Evolutionary conservation across 2,888 invertebrate species (phyloP).

Genomic region (Cataglyphis livida): DNA sequence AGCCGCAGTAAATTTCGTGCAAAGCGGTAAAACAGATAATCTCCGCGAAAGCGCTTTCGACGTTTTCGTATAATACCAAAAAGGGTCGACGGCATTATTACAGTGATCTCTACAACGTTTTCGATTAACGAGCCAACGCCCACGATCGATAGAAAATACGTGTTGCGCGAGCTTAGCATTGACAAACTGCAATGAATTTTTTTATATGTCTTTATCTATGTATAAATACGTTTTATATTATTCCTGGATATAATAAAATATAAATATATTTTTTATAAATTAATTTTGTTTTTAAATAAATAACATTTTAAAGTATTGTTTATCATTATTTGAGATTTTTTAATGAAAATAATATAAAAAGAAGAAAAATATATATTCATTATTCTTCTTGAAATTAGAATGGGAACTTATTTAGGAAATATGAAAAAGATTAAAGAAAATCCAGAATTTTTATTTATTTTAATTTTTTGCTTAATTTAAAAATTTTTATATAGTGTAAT

Average conservation of each 20-base stretch:
- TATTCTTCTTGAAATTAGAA: background rate
- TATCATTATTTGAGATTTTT: background rate
- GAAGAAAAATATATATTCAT: background rate
- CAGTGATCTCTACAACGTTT: constrained; percentile 58
- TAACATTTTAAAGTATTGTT: background rate
- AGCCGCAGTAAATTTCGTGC: constrained; percentile 65
- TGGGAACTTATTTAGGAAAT: background rate
- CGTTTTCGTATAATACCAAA: constrained; percentile 64
- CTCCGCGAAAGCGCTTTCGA: constrained; percentile 59
- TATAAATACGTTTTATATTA: background rate
- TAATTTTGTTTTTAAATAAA: too few species aligned
- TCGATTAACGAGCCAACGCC: constrained; percentile 58
- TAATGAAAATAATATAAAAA: background rate
- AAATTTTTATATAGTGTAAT: background rate
- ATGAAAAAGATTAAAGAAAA: background rate
- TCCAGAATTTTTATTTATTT: background rate
- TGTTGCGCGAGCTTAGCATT: background rate
- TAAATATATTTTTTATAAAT: too few species aligned
- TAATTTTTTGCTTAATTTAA: background rate
- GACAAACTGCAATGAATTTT: background rate
- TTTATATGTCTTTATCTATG: background rate
- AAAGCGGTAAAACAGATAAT: constrained; percentile 65
- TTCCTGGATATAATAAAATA: too few species aligned
- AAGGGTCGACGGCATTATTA: constrained; percentile 69
- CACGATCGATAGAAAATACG: constrained; percentile 18